Evolutionary conservation across 2,113 vertebrate genomes (phyloP).

Genomic region (Phrynosoma platyrhinos): DNA sequence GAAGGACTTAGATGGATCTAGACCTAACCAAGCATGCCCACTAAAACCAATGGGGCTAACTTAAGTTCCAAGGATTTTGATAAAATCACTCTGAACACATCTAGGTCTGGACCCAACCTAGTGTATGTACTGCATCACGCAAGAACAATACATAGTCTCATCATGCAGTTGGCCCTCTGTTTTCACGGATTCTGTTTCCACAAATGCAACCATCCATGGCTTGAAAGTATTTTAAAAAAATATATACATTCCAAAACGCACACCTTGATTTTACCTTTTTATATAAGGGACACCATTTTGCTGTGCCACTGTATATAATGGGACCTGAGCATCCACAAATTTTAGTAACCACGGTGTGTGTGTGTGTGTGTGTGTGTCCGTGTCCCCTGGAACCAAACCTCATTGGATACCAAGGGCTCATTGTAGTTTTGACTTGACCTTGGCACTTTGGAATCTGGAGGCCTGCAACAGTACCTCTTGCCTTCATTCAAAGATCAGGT

Average conservation of each 20-base stretch:
- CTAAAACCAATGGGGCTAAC: not conserved
- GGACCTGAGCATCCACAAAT: too few species aligned
- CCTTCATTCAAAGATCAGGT: not conserved
- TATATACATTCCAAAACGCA: too few species aligned
- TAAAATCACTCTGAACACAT: not conserved
- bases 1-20: not conserved
- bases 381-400: too few species aligned
- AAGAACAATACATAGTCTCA: not conserved
- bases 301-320: too few species aligned
- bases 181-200: too few species aligned
- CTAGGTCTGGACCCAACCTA: not conserved
- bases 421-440: not conserved
- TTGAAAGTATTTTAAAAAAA: too few species aligned
- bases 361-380: too few species aligned
- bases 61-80: not conserved
- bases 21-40: not conserved
- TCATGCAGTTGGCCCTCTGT: not conserved
- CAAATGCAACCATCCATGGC: too few species aligned
- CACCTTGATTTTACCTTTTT: too few species aligned
- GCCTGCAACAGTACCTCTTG: not conserved
- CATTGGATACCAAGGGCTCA: too few species aligned
- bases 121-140: not conserved
- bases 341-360: too few species aligned
- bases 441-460: not conserved
- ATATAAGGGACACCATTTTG: too few species aligned